Percentiles rank a stretch among this genome's conserved stretches.
Conservation (phyloP, 2,113 vertebrate genomes). For the Cebidichthys violaceus region DNA sequence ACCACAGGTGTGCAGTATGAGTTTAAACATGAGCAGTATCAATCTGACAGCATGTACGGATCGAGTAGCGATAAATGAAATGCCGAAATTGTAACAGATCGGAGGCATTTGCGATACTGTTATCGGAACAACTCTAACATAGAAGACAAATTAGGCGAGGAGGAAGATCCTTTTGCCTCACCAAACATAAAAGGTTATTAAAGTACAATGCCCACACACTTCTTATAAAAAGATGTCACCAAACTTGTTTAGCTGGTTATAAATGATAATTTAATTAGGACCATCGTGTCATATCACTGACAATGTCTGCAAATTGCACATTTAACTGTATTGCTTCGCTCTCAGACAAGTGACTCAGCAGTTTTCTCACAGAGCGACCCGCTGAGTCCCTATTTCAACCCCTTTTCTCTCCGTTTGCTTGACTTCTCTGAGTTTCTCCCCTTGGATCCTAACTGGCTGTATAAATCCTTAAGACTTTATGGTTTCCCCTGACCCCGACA, state of each 20-base stretch:
- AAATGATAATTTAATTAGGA: constrained; percentile 1
- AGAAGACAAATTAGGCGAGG: background rate
- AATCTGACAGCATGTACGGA: too few relatives aligned
- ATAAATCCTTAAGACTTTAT: constrained; percentile 7
- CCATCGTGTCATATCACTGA: background rate
- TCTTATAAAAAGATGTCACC: background rate
- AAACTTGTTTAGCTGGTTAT: constrained; percentile 17
- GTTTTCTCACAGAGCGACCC: background rate
- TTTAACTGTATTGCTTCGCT: background rate
- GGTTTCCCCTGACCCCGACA: constrained; percentile 9
- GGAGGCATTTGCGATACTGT: too few relatives aligned
- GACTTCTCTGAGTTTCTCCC: background rate
- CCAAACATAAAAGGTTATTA: background rate
- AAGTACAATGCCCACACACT: background rate
- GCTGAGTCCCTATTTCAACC: background rate
- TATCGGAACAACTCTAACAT: background rate
- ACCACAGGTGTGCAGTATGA: too few relatives aligned
- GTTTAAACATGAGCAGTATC: too few relatives aligned
- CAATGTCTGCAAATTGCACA: background rate
- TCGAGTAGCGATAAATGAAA: too few relatives aligned
- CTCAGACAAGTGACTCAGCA: background rate
- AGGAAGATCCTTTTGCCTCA: background rate
- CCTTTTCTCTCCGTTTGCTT: background rate
- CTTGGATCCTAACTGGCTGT: background rate
- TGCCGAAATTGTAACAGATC: too few relatives aligned